phyloP scores from a whole-genome alignment of 2,797 vertebrate species.

The Parotocinclus haroldoi region DNA sequence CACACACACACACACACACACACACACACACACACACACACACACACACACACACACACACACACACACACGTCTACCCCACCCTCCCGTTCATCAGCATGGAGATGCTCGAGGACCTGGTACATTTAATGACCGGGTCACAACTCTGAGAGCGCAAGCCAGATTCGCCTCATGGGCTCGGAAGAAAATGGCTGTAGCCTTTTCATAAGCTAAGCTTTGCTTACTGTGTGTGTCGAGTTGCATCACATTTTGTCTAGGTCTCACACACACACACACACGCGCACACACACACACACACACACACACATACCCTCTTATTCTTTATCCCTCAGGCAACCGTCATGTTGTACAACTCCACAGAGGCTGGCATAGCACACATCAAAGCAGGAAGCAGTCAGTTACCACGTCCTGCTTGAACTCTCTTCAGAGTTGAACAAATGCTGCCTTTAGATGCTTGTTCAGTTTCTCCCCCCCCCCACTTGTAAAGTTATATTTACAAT shows the following conservation, averaged over 20 bases:
- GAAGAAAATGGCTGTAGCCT: not conserved
- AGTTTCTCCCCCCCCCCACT: too few species aligned
- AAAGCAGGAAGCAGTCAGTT: constrained; percentile 6
- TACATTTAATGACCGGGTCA: constrained; percentile 11
- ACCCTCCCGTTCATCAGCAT: not conserved
- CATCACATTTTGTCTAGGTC: constrained; percentile 14
- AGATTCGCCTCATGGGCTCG: not conserved
- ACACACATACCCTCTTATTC: constrained; percentile 15
- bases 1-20: too few species aligned
- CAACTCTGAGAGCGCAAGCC: not conserved
- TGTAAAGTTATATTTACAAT: too few species aligned
- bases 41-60: too few species aligned
- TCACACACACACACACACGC: constrained; percentile 1
- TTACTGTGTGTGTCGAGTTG: not conserved
- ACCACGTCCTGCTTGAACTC: not conserved
- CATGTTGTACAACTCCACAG: constrained; percentile 26
- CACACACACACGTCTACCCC: too few species aligned
- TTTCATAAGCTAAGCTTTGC: not conserved
- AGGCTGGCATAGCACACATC: not conserved
- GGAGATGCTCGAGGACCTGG: constrained; percentile 22
- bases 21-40: too few species aligned
- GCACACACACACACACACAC: not conserved
- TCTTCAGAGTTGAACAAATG: too few species aligned
- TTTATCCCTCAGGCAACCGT: constrained; percentile 32
- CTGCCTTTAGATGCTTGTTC: too few species aligned